Conservation (phyloP, 2,113 vertebrate species). For the Rhagologus leucostigma region DNA sequence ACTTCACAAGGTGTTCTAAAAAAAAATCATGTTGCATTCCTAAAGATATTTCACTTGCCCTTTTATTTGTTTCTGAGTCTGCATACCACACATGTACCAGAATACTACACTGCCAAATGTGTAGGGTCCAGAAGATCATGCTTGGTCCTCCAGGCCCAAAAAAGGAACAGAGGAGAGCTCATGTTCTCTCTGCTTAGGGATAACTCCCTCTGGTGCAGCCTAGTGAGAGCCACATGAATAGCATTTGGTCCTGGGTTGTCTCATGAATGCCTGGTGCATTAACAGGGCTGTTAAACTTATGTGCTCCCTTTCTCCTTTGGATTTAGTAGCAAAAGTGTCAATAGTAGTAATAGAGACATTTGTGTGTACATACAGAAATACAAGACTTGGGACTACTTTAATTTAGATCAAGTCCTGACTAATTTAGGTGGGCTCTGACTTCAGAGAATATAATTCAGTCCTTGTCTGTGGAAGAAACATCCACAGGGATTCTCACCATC, state of each 20-base stretch:
- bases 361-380: background rate
- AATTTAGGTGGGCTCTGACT: background rate
- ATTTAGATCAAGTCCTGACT: background rate
- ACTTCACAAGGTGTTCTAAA: background rate
- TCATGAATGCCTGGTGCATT: background rate
- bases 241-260: rapidly evolving
- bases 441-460: rapidly evolving
- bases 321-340: background rate
- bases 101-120: background rate
- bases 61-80: background rate
- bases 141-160: background rate
- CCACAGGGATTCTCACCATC: background rate
- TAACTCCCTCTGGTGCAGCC: background rate
- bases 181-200: background rate
- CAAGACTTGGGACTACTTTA: background rate
- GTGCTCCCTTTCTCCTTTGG: rapidly evolving
- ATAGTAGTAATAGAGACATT: background rate
- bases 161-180: background rate
- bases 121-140: background rate
- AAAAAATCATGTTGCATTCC: background rate
- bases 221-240: background rate
- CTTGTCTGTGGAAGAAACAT: background rate
- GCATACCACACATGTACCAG: background rate
- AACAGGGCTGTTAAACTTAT: rapidly evolving
- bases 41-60: background rate